Evolutionary conservation across 2,888 invertebrate genomes (phyloP).

Genomic region (Neuroscelio doddi): DNA sequence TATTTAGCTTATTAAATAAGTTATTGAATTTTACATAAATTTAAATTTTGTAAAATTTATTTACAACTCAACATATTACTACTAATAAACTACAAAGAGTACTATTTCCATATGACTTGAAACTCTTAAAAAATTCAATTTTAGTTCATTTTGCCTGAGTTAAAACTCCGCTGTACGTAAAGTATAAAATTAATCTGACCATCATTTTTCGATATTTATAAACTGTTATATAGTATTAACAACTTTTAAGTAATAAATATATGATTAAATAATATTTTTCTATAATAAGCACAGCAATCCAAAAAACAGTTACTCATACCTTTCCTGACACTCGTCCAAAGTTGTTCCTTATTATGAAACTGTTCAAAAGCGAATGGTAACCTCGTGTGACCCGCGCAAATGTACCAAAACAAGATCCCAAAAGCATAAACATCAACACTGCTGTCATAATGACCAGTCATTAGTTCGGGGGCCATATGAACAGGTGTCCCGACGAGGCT

Average conservation of each 20-base stretch:
- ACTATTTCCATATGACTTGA: no score
- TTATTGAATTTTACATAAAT: no score
- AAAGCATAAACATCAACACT: constrained; percentile 93
- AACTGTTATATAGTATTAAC: no score
- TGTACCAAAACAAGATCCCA: constrained; percentile 92
- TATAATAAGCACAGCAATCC: no score
- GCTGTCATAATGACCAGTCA: constrained; percentile 86
- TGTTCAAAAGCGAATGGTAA: constrained; percentile 87
- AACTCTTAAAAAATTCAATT: no score
- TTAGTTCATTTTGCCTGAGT: no score
- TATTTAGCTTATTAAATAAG: no score
- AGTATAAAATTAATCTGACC: no score
- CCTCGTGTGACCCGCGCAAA: constrained; percentile 87
- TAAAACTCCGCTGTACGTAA: no score
- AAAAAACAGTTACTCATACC: constrained; percentile 73
- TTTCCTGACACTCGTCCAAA: constrained; percentile 88
- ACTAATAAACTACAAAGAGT: no score
- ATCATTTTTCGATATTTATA: neutral
- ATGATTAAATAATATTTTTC: constrained; percentile 23
- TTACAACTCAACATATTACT: no score
- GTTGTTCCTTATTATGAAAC: constrained; percentile 88
- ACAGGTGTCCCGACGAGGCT: constrained; percentile 91
- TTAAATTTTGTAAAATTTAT: no score
- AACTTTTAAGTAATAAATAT: constrained; percentile 16
- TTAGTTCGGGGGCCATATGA: constrained; percentile 93